Evolutionary conservation across 2,888 invertebrate genomes (phyloP), one percentile per base, ranked within the genome.

Genomic region (Erpobdella octoculata): DNA sequence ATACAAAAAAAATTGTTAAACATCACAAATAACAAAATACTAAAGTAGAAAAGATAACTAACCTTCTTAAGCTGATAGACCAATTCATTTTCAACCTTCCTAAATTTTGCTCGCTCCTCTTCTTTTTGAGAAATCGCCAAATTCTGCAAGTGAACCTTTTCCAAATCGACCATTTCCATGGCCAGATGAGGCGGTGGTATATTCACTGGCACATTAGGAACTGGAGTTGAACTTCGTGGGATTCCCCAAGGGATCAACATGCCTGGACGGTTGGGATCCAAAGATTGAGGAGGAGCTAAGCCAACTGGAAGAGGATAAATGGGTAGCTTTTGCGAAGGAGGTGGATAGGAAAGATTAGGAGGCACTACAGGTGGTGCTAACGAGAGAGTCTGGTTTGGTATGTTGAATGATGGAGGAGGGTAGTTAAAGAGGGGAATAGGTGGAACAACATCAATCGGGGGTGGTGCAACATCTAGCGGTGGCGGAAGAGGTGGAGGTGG

Each of bases 61-160:
- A 62, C 62, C 62, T 62, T 35, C 33, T 62, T 62, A n/a, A 62
- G 33, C 35, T 62, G 62, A 21, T 31, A 62, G 15, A 62, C 25
- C n/a, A 62, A 31, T 62, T 62, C 62, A 62, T 62, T 62, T 28
- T 33, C 28, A n/a, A 62, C 62, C n/a, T 31, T 35, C 31, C 35
- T 35, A 21, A 62, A 62, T 31, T 62, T 62, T 5, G 35, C 62
- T n/a, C 31, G 21, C 62, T 62, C 62, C 18, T 62, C 62, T 62
- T 35, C 35, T 18, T 6, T 62, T 35, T 35, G 8, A 5, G 28
- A 9, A 6, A 33, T n/a, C 12, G 28, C 62, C 8, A 31, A n/a
- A 33, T 62, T 35, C 31, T 62, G 31, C 62, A 9, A 6, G 5
- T n/a, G 18, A n/a, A 53, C 21, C 15, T 18, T 5, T 46, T 8